A percentile compares a stretch with the other conserved stretches of the same genome.
These are phyloP conservation scores for Hassar affinis DNA, from an alignment of 2,113 vertebrate species.

Conservation along the genomic window DNA sequence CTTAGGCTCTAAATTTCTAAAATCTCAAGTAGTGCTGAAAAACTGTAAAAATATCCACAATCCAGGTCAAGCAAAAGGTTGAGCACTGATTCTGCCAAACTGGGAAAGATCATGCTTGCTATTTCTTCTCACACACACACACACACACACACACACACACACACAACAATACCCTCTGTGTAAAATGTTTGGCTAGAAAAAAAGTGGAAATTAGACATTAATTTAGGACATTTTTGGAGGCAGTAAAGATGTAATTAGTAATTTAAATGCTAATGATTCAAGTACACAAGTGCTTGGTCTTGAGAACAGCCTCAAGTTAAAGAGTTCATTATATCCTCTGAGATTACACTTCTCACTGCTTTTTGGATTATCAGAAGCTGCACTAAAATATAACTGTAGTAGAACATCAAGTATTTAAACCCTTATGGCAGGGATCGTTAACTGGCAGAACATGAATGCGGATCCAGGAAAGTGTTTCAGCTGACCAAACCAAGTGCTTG, in stretches of 20 bases:
- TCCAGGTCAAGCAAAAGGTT: neutral
- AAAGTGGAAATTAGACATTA: neutral
- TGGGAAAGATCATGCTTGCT: neutral
- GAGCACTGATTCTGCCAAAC: neutral
- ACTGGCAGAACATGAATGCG: neutral
- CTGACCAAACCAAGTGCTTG: neutral
- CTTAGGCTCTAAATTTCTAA: neutral
- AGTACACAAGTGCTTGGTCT: neutral
- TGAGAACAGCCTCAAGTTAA: neutral
- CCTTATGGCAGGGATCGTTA: neutral
- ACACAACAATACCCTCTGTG: neutral
- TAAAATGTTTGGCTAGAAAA: neutral
- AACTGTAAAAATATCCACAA: neutral
- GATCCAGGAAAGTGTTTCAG: neutral
- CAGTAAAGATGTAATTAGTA: neutral
- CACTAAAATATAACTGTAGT: slow-evolving; percentile 1
- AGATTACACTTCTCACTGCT: neutral
- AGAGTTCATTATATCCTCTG: neutral
- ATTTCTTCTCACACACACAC: too few relatives aligned
- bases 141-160: too few relatives aligned
- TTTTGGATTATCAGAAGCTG: neutral
- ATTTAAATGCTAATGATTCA: neutral
- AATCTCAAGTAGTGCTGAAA: neutral
- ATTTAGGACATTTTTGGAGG: neutral
- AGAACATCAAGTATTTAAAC: slow-evolving; percentile 1